Evolutionary conservation across 2,113 vertebrate genomes (phyloP), one percentile per base, ranked within the genome.

Genomic region (Zosterops lateralis): DNA sequence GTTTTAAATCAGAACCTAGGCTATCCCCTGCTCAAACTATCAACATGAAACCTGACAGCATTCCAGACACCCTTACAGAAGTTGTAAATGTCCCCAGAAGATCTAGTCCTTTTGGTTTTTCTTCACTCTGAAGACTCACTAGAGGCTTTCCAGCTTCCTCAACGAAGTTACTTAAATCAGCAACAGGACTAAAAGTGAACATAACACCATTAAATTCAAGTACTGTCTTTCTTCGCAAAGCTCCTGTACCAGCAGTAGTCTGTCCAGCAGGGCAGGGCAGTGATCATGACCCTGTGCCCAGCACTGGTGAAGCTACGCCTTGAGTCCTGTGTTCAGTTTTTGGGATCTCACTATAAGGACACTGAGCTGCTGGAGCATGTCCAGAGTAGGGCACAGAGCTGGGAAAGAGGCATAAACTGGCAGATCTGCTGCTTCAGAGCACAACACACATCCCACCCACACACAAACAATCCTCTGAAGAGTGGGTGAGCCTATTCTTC

Each of bases 51-150:
- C 4, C 8, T 5, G 7, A 6, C 6, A 73, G 10, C 17, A 61
- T 28, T 92, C 11, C 7, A 10, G 22, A 51, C 26, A 15, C 12
- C 84, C 98, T 98, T 96, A 99, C 99, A 40, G 95, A 68, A 82
- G 94, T 19, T 67, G 96, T 61, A 16, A 96, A 75, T 4, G 96
- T 93, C 34, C 97, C 98, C 40, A 98, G 77, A 40, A 98, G 97
- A 95, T 98, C 98, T 10, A 98, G 80, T 9, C 97, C 93, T 66
- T 98, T 91, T 11, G 96, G 95, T 31, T 95, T 97, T 70, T 96
- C 96, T 67, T 89, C 95, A 2, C 29, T 82, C 15, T 96, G 78
- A 77, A 40, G 81, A 84, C 31, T 84, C 70, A 14, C 79, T 64
- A 87, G 32, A 17, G 92, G 79, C 1, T n/a, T 60, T 29, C 67